Evolutionary conservation across 2,888 invertebrate genomes (phyloP), one percentile per base, ranked within the genome.

Genomic region (Watsonalla binaria): DNA sequence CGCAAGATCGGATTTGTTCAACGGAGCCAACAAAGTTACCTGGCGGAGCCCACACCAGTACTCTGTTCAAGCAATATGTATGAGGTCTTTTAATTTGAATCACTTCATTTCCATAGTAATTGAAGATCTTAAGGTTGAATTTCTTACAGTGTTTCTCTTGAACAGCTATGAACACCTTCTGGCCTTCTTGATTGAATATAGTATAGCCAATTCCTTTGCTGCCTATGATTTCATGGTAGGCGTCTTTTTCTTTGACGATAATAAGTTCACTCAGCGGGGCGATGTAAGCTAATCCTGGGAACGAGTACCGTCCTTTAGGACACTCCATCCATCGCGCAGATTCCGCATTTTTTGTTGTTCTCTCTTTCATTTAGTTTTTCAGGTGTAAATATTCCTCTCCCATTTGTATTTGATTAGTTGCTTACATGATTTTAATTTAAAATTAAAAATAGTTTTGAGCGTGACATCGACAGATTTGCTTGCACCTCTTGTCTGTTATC

Each of bases 41-140:
- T 0, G 81, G 74, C 0, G 86, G 86, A 0, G 83, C 74, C 75
- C 78, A 86, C 0, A 85, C 70, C 0, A 68, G 39, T 0, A 71
- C 65, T 45, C 63, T 71, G 13, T 75, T 76, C 0, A 68, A 37
- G 49, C 67, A 81, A 0, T 60, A 60, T 2, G 59, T 58, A 47
- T 56, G 65, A 5, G 70, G 70, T 52, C 60, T 72, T 14, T 64
- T 69, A 0, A 86, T 68, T 55, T 78, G 58, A 5, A 86, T 78
- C 0, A 85, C 74, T 62, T 86, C 84, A 42, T 84, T 86, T 0
- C 86, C 86, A 51, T 86, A 85, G 35, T 62, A 55, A 48, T 86
- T 86, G 57, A 68, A 86, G 9, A 86, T 72, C 54, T 70, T 81
- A 0, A 86, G 57, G 34, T 72, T 52, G 53, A 76, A 76, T 34